Percentiles rank a stretch among this genome's conserved stretches.
Evolutionary conservation across 2,113 vertebrate species (phyloP).

Genomic region (Elanoides forficatus): DNA sequence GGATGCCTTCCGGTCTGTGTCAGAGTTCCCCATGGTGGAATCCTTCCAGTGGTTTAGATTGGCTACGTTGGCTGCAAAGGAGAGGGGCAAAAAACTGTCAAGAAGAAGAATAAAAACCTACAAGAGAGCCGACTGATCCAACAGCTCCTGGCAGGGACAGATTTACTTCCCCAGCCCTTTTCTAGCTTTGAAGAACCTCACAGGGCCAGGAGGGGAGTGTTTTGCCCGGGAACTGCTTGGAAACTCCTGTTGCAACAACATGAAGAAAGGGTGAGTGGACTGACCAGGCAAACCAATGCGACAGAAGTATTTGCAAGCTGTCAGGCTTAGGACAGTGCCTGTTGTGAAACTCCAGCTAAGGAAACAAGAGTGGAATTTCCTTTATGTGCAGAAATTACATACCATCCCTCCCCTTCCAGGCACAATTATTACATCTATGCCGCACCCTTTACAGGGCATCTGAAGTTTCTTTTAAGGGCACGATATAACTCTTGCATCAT

Average conservation of each 20-base stretch:
- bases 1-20: not conserved
- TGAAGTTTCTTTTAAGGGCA: not conserved
- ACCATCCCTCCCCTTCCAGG: not conserved
- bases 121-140: rapidly evolving
- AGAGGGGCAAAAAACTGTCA: not conserved
- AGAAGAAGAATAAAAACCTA: not conserved
- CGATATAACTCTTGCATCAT: not conserved
- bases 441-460: rapidly evolving
- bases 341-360: not conserved
- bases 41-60: not conserved
- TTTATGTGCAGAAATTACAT: not conserved
- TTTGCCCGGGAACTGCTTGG: not conserved
- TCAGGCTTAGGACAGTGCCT: not conserved
- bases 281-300: rapidly evolving
- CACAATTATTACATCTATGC: rapidly evolving
- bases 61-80: conserved; percentile 13
- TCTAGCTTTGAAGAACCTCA: not conserved
- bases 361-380: not conserved
- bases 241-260: not conserved
- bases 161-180: too few species aligned
- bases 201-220: rapidly evolving
- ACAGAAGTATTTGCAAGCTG: not conserved
- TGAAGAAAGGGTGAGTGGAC: rapidly evolving
- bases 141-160: not conserved
- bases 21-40: not conserved